Evolutionary conservation across 2,797 vertebrate genomes (phyloP), one percentile per base, ranked within the genome.

Genomic region (Thamnophis elegans): DNA sequence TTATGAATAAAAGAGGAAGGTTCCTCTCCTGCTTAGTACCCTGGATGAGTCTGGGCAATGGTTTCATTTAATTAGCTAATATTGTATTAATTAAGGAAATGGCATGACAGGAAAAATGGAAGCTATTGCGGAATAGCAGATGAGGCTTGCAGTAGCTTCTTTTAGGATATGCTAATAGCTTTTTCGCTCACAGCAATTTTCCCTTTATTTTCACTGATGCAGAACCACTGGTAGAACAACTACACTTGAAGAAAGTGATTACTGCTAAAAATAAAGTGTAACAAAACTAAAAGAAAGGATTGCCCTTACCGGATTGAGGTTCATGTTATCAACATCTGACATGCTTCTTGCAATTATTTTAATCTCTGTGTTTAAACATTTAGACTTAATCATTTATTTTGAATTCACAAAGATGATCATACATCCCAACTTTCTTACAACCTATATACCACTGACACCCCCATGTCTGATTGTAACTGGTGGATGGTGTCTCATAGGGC

Each of bases 191-290:
- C 89, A 78, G 47, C 28, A 93, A 90, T 1, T 68, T 92, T 93
- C 95, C 92, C 32, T 97, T 92, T 90, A 62, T 95, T 95, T 93
- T 94, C 85, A 93, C 95, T 95, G 95, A 82, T 95, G 93, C 92
- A 92, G 95, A 96, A 95, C 85, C 96, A 95, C n/a, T 93, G 36
- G 18, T 96, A 85, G 89, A 82, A 94, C 95, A 91, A 88, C 60
- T 12, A 10, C 94, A 94, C 96, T 96, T 95, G 95, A 97, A 96
- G 94, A 95, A 97, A 97, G 89, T 93, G 89, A 93, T 97, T 86
- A 5, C 89, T 96, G 97, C 95, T 97, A 95, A 95, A 96, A 96
- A 97, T 95, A 96, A 94, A 96, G 95, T 94, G 90, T 32, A 96
- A 55, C 91, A 93, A 95, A 95, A 94, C 94, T 95, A 93, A 95